phyloP scores from a whole-genome alignment of 2,888 invertebrate species.

The Rhynchonema sp. region DNA sequence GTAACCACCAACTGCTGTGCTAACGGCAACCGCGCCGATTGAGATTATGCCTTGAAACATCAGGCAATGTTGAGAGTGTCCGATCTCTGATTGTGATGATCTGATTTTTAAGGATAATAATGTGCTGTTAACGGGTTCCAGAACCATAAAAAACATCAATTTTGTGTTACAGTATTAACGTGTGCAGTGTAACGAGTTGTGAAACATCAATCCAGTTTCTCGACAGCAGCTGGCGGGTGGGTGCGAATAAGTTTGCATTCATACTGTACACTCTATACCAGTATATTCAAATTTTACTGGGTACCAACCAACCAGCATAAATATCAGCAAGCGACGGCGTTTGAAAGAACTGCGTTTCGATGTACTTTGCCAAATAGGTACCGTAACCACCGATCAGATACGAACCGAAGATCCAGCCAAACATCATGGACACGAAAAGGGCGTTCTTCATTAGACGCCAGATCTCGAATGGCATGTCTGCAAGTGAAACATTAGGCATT shows the following conservation, averaged over 20 bases:
- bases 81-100: not conserved
- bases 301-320: constrained; percentile 39
- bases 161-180: no score
- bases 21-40: constrained; percentile 16
- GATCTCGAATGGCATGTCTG: constrained; percentile 28
- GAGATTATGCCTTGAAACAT: constrained; percentile 19
- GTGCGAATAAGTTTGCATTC: no score
- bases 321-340: constrained; percentile 47
- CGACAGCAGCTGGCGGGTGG: no score
- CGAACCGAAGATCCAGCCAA: constrained; percentile 46
- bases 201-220: no score
- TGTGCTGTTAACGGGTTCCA: no score
- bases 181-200: no score
- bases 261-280: no score
- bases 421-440: constrained; percentile 45
- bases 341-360: constrained; percentile 51
- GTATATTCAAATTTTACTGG: no score
- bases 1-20: constrained; percentile 18
- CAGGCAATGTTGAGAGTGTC: no score
- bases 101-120: not conserved
- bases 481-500: constrained; percentile 1
- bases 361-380: constrained; percentile 51
- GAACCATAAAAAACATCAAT: no score
- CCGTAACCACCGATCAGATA: constrained; percentile 40
- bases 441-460: constrained; percentile 44